Evolutionary conservation across 2,113 vertebrate species (phyloP).

Genomic region (Propithecus coquereli): DNA sequence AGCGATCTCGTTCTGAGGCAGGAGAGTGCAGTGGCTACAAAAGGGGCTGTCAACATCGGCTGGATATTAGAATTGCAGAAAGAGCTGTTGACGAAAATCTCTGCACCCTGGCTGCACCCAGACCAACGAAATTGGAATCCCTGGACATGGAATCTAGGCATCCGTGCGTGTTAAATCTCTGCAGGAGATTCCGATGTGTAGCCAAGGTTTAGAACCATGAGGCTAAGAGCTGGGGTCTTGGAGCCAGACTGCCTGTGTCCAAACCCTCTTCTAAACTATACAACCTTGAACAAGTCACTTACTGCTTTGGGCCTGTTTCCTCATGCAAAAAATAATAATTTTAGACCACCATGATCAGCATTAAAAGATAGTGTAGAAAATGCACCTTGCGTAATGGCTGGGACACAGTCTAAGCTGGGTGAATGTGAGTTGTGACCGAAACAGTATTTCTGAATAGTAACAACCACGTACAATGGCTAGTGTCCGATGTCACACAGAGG

Average conservation of each 20-base stretch:
- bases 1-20: background rate
- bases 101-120: background rate
- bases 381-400: background rate
- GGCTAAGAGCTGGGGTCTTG: background rate
- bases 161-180: background rate
- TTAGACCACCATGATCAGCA: background rate
- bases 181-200: background rate
- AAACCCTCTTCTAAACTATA: background rate
- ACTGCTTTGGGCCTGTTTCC: background rate
- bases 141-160: background rate
- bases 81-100: background rate
- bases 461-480: background rate
- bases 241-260: background rate
- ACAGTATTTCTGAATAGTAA: background rate
- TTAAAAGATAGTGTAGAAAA: background rate
- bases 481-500: background rate
- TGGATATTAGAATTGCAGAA: background rate
- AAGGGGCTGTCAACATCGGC: background rate
- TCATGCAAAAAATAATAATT: background rate
- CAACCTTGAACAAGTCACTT: background rate
- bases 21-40: background rate
- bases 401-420: background rate
- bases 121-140: background rate
- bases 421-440: background rate
- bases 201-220: background rate